Evolutionary conservation across 2,113 vertebrate species (phyloP).

Genomic region (Eurypyga helias): DNA sequence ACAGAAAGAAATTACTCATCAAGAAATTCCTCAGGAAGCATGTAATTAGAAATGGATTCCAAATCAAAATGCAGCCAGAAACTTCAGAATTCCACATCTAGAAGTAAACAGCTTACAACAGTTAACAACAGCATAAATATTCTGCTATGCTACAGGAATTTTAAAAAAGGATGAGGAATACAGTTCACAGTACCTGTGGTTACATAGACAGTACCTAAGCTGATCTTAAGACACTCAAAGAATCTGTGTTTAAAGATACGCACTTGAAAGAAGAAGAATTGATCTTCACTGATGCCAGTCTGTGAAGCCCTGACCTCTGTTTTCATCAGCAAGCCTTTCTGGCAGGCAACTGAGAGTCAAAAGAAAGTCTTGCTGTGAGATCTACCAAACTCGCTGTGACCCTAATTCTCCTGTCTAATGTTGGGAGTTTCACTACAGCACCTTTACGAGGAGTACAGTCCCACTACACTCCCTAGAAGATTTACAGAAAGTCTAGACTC

Average conservation of each 20-base stretch:
- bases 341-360: not conserved
- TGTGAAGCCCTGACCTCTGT: constrained; percentile 3
- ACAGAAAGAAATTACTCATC: constrained; percentile 27
- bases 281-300: not conserved
- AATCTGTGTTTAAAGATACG: not conserved
- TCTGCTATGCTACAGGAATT: not conserved
- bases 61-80: constrained; percentile 31
- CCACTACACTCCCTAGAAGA: not conserved
- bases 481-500: not conserved
- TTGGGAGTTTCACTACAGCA: not conserved
- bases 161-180: not conserved
- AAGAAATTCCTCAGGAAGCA: constrained; percentile 28
- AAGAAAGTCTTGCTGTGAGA: not conserved
- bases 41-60: constrained; percentile 44
- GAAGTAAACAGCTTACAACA: constrained; percentile 18
- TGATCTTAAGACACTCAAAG: not conserved
- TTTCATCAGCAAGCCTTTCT: not conserved
- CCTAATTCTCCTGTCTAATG: not conserved
- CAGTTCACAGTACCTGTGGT: not conserved
- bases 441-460: not conserved
- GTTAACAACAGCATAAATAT: constrained; percentile 30
- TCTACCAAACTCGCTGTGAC: not conserved
- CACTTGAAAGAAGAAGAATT: not conserved
- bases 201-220: not conserved
- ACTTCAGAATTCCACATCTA: not conserved